Percentiles rank a stretch among this genome's conserved stretches.
phyloP scores from a whole-genome alignment of 2,797 vertebrate genomes.

The Esox masquinongy region DNA sequence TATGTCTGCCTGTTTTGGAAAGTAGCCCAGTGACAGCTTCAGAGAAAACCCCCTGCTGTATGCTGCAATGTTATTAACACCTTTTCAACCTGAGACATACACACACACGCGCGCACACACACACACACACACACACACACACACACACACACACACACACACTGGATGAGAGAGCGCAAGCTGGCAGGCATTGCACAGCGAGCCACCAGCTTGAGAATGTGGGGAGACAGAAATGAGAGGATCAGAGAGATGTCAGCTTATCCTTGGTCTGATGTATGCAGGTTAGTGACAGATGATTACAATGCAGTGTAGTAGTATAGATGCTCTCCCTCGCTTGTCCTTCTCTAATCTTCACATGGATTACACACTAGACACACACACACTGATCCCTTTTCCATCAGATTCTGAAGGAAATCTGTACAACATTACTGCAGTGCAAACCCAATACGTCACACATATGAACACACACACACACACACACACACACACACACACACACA shows the following conservation, averaged over 20 bases:
- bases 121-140: neutral
- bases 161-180: neutral
- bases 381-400: neutral
- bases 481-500: conserved; percentile 33
- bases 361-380: conserved; percentile 23
- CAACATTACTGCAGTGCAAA: neutral
- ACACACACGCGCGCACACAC: neutral
- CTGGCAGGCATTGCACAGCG: neutral
- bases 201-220: neutral
- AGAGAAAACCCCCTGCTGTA: conserved; percentile 5
- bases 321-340: conserved; percentile 47
- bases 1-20: conserved; percentile 29
- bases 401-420: neutral
- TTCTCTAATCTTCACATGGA: conserved; percentile 60
- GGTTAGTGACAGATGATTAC: conserved; percentile 45
- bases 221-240: conserved; percentile 4
- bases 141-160: neutral
- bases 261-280: conserved; percentile 7
- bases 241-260: conserved; percentile 3
- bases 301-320: conserved; percentile 51
- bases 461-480: conserved; percentile 22
- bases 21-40: conserved; percentile 16
- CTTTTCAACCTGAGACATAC: neutral
- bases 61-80: neutral
- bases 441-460: conserved; percentile 8